These are phyloP conservation scores for Ceratoteleas bidentatus DNA, from an alignment of 1,140 invertebrate species.

Conservation along the genomic window DNA sequence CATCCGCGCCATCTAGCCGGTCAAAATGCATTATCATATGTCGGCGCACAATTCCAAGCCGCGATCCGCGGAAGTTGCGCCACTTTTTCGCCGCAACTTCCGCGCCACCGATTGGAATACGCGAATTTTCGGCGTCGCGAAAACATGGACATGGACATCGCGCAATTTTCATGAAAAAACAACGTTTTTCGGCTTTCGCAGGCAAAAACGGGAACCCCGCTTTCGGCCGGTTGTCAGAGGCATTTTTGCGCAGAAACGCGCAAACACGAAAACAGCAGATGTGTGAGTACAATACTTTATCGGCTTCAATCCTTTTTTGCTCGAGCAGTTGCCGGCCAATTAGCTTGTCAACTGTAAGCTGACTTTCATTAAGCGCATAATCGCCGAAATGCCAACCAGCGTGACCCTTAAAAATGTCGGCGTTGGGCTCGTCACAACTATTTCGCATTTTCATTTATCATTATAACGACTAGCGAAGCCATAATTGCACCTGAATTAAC, in stretches of 20 bases:
- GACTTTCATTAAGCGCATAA: conserved; percentile 36
- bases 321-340: conserved; percentile 13
- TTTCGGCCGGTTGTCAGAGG: too few species aligned
- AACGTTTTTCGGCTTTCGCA: too few species aligned
- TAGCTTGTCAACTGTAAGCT: conserved; percentile 42
- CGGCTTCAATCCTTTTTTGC: conserved; percentile 35
- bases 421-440: conserved; percentile 34
- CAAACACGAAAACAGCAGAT: not conserved
- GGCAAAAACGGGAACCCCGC: too few species aligned
- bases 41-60: conserved; percentile 20
- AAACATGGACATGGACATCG: too few species aligned
- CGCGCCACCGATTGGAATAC: conserved; percentile 4
- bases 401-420: conserved; percentile 26
- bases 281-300: conserved; percentile 2
- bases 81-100: conserved; percentile 13
- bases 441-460: conserved; percentile 47
- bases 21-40: conserved; percentile 34
- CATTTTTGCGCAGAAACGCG: too few species aligned
- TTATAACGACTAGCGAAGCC: conserved; percentile 37
- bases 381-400: conserved; percentile 22
- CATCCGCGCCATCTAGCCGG: conserved; percentile 6
- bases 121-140: conserved; percentile 20
- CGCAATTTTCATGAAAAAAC: too few species aligned
- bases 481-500: conserved; percentile 54
- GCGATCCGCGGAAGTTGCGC: not conserved